A percentile compares a stretch with the other conserved stretches of the same genome.
Conservation (phyloP, 1,140 invertebrate genomes). For the Alviniconcha marisindica region DNA sequence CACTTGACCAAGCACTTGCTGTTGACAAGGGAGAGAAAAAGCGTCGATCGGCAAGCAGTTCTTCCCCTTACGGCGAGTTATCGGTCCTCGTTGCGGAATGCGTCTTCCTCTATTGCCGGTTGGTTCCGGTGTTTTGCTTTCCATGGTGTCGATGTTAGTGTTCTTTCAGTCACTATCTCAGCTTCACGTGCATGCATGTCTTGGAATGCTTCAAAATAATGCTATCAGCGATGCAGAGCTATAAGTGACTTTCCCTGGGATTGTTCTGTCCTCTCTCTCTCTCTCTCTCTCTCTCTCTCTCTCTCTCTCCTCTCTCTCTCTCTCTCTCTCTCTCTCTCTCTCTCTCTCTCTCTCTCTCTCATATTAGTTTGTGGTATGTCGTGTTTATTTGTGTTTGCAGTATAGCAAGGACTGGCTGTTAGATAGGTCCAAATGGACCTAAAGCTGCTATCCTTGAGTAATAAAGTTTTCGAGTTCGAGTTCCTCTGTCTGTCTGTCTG, state of each 20-base stretch:
- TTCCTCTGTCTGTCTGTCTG: neutral
- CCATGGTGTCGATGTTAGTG: neutral
- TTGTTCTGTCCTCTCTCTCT: too few species aligned
- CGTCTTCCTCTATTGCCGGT: conserved; percentile 9
- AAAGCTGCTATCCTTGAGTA: too few species aligned
- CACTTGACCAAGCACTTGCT: neutral
- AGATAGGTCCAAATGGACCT: too few species aligned
- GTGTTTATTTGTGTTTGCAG: too few species aligned
- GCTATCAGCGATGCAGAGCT: neutral
- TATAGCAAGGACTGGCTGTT: too few species aligned
- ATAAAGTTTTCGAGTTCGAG: too few species aligned
- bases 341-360: too few species aligned
- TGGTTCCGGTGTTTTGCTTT: neutral
- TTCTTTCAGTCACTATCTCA: too few species aligned
- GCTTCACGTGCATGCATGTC: neutral
- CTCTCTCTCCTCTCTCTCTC: too few species aligned
- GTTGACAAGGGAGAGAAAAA: conserved; percentile 10
- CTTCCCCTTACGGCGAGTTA: neutral
- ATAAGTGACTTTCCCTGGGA: neutral
- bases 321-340: too few species aligned
- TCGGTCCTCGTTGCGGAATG: neutral
- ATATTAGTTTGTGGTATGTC: too few species aligned
- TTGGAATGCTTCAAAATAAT: neutral
- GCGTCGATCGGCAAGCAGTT: conserved; percentile 1
- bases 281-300: too few species aligned